Conservation (phyloP, 2,888 invertebrate genomes). For the Synergus japonicus region DNA sequence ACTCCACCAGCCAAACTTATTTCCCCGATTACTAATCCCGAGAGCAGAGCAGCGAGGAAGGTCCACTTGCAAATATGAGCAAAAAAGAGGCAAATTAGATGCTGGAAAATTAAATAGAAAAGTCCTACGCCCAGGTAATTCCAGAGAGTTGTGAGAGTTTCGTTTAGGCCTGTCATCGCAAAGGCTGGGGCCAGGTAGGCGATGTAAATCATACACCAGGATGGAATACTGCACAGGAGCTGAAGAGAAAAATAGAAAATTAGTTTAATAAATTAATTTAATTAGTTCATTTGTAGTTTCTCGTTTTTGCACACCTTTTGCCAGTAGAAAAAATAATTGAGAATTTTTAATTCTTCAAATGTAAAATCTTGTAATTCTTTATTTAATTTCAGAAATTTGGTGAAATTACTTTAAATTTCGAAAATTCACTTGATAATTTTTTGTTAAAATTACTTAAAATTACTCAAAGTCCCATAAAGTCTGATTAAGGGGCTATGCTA, state of each 20-base stretch:
- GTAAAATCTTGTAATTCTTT: too few species aligned
- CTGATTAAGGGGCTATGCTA: too few species aligned
- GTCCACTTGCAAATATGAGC: constrained; percentile 72
- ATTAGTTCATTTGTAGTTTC: too few species aligned
- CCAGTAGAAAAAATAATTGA: too few species aligned
- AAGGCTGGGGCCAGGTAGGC: constrained; percentile 93
- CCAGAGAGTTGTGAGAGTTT: constrained; percentile 72
- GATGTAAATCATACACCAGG: constrained; percentile 88
- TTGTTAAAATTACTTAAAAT: too few species aligned
- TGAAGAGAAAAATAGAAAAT: constrained; percentile 74
- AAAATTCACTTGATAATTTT: too few species aligned
- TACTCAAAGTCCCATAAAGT: too few species aligned
- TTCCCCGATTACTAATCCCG: constrained; percentile 70
- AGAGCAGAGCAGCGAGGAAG: constrained; percentile 66
- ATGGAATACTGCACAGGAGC: constrained; percentile 88
- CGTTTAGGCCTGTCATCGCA: constrained; percentile 88
- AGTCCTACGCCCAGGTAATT: constrained; percentile 70
- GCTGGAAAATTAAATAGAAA: constrained; percentile 71
- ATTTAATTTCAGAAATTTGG: too few species aligned
- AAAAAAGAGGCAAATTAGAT: constrained; percentile 70
- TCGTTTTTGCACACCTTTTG: too few species aligned
- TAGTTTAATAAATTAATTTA: not conserved
- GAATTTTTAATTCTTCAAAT: too few species aligned
- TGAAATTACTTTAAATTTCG: too few species aligned
- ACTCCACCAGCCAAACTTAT: constrained; percentile 70